Base-by-base conservation (phyloP, 2,888 invertebrate genomes). In the Amphipoea lucens region DNA sequence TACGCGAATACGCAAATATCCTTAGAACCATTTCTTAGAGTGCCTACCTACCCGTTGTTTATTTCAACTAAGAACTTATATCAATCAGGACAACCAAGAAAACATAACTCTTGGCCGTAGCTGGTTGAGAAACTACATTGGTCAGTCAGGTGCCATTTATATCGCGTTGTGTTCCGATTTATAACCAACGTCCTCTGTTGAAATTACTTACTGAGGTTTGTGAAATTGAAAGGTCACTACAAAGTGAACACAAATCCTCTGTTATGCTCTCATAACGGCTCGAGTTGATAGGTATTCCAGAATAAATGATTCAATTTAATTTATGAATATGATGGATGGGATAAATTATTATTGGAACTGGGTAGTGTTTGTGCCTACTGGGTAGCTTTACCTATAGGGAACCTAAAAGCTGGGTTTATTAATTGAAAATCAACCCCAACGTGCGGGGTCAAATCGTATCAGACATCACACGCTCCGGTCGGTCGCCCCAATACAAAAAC, bases 401-500 rank as follows among this genome's bases (percentile, higher is more conserved):
- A 63, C 54, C 68, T 40, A 40, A 57, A 69, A 69, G 48, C 42
- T 62, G 60, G 48, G 29, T 42, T 62, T 70, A 40, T 78, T 65
- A 12, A 82, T 45, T 74, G 45, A 82, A 81, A 74, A 78, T 70
- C 73, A 65, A 83, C 70, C 54, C 54, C 45, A 57, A 80, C 75
- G 70, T 79, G 62, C 36, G 54, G 60, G 68, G 69, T 74, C 75
- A 76, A 76, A 76, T 66, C 54, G 80, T 66, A 80, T 76, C 69
- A 83, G 62, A 76, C 73, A 74, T 73, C 73, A 66, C 70, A 63
- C 62, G 76, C 54, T 65, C 66, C 73, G 80, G 70, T 70, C 84
- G 76, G 62, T 80, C 62, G 70, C 69, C 76, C 70, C 69, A 54
- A 74, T 63, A 83, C 84, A 80, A 83, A 83, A 84, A 80, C 84